Conservation (phyloP, 2,888 invertebrate genomes). For the Mystacides longicornis region DNA sequence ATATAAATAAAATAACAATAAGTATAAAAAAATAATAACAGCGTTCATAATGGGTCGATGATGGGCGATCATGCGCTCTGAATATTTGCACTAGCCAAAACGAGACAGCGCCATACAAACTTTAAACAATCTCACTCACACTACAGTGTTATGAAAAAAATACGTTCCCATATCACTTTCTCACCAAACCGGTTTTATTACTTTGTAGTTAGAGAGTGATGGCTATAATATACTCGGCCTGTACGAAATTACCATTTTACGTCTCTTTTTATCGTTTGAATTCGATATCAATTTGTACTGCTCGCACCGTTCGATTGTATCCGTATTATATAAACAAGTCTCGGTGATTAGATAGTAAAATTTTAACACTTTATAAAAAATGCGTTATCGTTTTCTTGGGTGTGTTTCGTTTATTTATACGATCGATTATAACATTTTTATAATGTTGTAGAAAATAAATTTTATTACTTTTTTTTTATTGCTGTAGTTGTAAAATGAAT, state of each 20-base stretch:
- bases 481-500: neutral
- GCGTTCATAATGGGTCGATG: constrained; percentile 18
- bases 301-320: too few relatives aligned
- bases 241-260: too few relatives aligned
- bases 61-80: constrained; percentile 15
- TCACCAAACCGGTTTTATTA: neutral
- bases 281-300: too few relatives aligned
- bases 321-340: neutral
- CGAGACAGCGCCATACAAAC: constrained; percentile 7
- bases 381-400: neutral
- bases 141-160: constrained; percentile 10
- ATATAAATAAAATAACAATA: too few relatives aligned
- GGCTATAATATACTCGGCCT: constrained; percentile 12
- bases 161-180: constrained; percentile 15
- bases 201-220: constrained; percentile 8
- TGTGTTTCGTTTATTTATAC: neutral
- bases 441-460: neutral
- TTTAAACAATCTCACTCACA: constrained; percentile 10
- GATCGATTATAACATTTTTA: neutral
- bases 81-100: neutral
- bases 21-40: neutral
- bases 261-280: too few relatives aligned
- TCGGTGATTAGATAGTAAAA: neutral
- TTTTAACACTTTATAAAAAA: neutral
- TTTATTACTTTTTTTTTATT: neutral